phyloP scores from a whole-genome alignment of 2,113 vertebrate genomes.

The Aplodontia rufa region DNA sequence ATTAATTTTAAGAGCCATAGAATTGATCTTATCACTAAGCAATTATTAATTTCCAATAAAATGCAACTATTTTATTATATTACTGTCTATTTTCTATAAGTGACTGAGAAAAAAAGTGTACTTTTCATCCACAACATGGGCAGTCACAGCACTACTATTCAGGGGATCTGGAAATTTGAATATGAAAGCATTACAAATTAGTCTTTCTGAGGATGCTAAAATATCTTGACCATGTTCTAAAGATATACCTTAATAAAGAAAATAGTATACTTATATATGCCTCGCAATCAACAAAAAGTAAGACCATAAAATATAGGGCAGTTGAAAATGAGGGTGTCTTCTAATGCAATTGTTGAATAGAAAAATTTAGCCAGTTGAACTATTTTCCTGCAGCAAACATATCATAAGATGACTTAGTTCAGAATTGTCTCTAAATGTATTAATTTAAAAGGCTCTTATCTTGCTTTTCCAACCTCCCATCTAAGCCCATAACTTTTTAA shows the following conservation, averaged over 20 bases:
- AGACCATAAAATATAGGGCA: neutral
- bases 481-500: constrained; percentile 10
- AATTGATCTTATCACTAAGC: neutral
- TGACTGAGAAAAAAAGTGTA: neutral
- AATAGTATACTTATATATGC: neutral
- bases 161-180: neutral
- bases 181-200: neutral
- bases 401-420: neutral
- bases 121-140: neutral
- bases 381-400: neutral
- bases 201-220: neutral
- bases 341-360: neutral
- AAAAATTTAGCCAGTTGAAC: neutral
- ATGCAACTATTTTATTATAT: neutral
- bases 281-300: neutral
- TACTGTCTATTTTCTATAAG: neutral
- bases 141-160: neutral
- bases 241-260: neutral
- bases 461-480: constrained; percentile 24
- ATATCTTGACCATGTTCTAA: neutral
- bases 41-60: constrained; percentile 31
- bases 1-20: neutral
- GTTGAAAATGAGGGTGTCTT: neutral
- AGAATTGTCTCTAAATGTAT: neutral
- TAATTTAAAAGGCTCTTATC: constrained; percentile 38